phyloP scores from a whole-genome alignment of 2,888 invertebrate species.

The Gnatocerus cornutus region DNA sequence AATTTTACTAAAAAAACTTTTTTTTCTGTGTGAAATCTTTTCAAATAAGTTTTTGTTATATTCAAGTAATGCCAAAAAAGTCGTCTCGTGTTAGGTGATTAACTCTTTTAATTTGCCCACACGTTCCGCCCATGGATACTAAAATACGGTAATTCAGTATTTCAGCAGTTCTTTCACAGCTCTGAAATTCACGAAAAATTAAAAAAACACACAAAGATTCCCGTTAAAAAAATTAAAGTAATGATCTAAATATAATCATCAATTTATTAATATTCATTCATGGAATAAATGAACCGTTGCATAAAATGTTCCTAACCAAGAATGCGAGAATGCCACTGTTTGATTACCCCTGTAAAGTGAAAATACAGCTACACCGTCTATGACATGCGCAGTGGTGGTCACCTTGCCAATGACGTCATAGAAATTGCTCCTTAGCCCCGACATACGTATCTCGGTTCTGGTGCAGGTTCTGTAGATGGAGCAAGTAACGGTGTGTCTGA shows the following conservation, averaged over 20 bases:
- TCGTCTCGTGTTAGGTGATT: neutral
- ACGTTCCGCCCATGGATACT: constrained; percentile 11
- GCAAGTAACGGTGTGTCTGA: constrained; percentile 61
- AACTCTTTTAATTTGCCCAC: constrained; percentile 11
- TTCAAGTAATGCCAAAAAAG: neutral
- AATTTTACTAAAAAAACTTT: too few relatives aligned
- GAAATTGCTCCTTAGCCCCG: constrained; percentile 54
- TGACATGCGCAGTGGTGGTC: constrained; percentile 62
- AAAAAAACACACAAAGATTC: neutral
- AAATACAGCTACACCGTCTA: constrained; percentile 51
- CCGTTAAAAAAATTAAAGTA: neutral
- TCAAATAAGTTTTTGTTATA: neutral
- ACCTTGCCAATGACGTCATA: constrained; percentile 69
- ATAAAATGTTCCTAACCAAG: constrained; percentile 25
- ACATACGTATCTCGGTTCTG: constrained; percentile 58
- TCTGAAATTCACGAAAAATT: neutral
- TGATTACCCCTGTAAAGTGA: constrained; percentile 59
- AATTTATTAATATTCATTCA: constrained; percentile 40
- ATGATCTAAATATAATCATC: constrained; percentile 10
- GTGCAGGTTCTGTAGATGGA: constrained; percentile 25
- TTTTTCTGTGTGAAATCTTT: too few relatives aligned
- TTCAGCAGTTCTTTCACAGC: constrained; percentile 7
- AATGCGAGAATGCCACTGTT: constrained; percentile 54
- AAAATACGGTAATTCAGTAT: constrained; percentile 2
- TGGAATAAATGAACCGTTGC: constrained; percentile 34